Evolutionary conservation across 2,113 vertebrate species (phyloP).

Genomic region (Fulica atra): DNA sequence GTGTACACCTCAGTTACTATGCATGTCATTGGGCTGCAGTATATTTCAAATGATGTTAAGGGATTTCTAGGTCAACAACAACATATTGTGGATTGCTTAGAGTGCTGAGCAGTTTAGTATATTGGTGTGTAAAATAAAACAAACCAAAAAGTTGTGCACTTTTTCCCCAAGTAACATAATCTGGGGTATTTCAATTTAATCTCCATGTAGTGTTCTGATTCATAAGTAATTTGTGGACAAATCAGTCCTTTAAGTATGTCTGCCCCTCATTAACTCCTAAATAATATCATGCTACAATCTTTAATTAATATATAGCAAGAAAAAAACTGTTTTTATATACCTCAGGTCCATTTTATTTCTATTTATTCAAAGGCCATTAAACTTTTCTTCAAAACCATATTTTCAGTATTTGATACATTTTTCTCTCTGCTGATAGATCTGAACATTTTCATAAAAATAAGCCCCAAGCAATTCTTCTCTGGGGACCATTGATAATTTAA

Average conservation of each 20-base stretch:
- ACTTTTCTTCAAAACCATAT: neutral
- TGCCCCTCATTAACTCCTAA: neutral
- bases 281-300: neutral
- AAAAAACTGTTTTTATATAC: neutral
- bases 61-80: neutral
- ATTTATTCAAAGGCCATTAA: neutral
- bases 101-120: neutral
- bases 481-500: neutral
- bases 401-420: neutral
- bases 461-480: neutral
- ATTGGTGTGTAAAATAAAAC: neutral
- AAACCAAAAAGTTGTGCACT: too few relatives aligned
- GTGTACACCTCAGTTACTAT: neutral
- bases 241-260: neutral
- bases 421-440: neutral
- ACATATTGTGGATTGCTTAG: neutral
- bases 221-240: neutral
- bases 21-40: neutral
- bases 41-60: neutral
- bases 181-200: neutral
- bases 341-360: neutral
- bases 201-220: neutral
- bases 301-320: neutral
- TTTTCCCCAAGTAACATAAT: neutral
- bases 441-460: neutral